Evolutionary conservation across 2,888 invertebrate genomes (phyloP).

Genomic region (Diaphora mendica): DNA sequence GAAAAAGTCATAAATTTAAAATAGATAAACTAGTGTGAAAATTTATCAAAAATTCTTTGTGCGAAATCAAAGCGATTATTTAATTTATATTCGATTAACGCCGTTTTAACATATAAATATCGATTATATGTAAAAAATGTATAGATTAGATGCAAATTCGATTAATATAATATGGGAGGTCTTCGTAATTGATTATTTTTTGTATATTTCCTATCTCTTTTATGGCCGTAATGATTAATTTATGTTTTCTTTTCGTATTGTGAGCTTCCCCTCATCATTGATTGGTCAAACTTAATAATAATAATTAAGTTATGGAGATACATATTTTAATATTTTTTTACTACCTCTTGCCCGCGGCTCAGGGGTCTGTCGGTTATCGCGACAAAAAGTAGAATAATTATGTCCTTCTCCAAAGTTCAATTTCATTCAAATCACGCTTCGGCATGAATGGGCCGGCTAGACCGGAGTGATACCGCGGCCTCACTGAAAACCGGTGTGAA

Average conservation of each 20-base stretch:
- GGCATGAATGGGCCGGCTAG: too few relatives aligned
- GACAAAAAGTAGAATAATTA: too few relatives aligned
- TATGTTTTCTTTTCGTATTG: constrained; percentile 36
- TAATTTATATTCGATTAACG: constrained; percentile 41
- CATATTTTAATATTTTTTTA: neutral
- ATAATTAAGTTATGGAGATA: neutral
- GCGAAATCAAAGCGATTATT: constrained; percentile 31
- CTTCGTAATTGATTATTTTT: constrained; percentile 51
- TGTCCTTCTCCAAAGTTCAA: too few relatives aligned
- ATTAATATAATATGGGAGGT: constrained; percentile 57
- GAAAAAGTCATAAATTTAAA: constrained; percentile 23
- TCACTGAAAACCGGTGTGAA: too few relatives aligned
- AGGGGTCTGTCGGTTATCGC: too few relatives aligned
- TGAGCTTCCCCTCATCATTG: constrained; percentile 16
- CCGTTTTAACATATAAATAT: constrained; percentile 61
- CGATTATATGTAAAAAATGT: constrained; percentile 59
- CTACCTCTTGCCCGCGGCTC: too few relatives aligned
- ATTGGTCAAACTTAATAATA: neutral
- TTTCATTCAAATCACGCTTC: too few relatives aligned
- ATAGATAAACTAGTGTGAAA: constrained; percentile 43
- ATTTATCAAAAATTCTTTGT: constrained; percentile 41
- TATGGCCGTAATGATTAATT: constrained; percentile 40
- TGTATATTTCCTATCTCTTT: constrained; percentile 36
- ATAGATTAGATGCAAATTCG: constrained; percentile 64
- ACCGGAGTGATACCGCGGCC: too few relatives aligned